Base-by-base conservation (phyloP, 2,797 vertebrate genomes). In the Betta splendens region DNA sequence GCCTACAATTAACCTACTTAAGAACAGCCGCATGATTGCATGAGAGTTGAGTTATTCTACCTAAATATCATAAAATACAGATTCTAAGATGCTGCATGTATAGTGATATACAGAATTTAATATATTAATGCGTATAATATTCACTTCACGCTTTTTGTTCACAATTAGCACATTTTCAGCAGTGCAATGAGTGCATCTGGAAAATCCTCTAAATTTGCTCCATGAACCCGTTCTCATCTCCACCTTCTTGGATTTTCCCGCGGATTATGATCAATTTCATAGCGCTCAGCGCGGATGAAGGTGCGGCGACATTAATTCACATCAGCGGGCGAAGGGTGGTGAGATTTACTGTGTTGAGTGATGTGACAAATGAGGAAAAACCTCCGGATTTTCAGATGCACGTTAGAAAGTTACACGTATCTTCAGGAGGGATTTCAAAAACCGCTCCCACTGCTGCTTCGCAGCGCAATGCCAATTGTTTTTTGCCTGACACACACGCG, bases 241-340 rank as follows among this genome's bases (percentile, higher is more conserved):
- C 65, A 73, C 64, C 51, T 69, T 70, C 23, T 48, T 10, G 58
- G 79, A 60, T 72, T 76, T 70, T 61, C 32, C 4, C 10, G 15
- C 54, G 77, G 79, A 85, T 85, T 78, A 53, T 58, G 68, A 86
- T 80, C 70, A 66, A 77, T 83, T 77, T 82, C 56, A 31, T 63
- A 80, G 71, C 0, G 5, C 71, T 86, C 75, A 79, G 60, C 60
- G 1, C 50, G 64, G 33, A 66, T 25, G 65, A 57, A 47, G 56
- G 39, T 48, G 17, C 29, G 7, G 64, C 21, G 40, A 42, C 50
- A 31, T 54, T 68, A 53, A 72, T 64, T 63, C 54, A 55, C 64
- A 46, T 50, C 43, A 52, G 28, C 25, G n/a, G 10, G 58, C 32
- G n/a, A 0, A 12, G 10, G 31, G 7, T 2, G 45, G 9, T 20